A percentile compares a stretch with the other conserved stretches of the same genome.
Evolutionary conservation across 2,888 invertebrate species (phyloP).

Genomic region (Ornithoptera priamus): DNA sequence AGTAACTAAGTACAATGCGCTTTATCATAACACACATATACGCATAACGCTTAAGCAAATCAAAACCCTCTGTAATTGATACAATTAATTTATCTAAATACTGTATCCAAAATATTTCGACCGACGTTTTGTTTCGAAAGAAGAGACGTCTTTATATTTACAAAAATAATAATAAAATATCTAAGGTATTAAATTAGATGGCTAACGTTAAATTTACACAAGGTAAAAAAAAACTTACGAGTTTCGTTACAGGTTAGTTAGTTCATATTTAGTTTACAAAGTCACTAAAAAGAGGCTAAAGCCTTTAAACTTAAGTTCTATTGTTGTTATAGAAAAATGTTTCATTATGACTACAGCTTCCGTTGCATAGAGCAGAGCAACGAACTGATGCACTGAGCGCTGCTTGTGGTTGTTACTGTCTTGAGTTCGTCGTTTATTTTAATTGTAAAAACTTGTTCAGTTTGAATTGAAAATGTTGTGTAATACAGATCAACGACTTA

Average conservation of each 20-base stretch:
- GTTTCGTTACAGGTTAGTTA: no score
- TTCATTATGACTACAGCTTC: conserved; percentile 8
- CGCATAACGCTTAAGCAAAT: not conserved
- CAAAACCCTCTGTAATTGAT: not conserved
- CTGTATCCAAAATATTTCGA: not conserved
- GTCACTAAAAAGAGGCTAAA: no score
- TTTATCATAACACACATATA: not conserved
- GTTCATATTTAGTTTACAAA: no score
- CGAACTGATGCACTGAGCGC: conserved; percentile 11
- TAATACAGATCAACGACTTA: conserved; percentile 12
- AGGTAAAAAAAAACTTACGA: no score
- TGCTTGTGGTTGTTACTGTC: conserved; percentile 1
- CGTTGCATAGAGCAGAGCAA: conserved; percentile 21
- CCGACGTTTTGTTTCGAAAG: not conserved
- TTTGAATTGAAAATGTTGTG: conserved; percentile 12
- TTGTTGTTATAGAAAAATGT: not conserved
- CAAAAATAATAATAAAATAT: no score
- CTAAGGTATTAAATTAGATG: no score
- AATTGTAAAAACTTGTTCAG: conserved; percentile 8
- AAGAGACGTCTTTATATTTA: no score
- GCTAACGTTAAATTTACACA: no score
- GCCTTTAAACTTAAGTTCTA: no score
- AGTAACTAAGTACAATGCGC: not conserved
- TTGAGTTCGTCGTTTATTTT: conserved; percentile 7
- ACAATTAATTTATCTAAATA: not conserved